phyloP scores from a whole-genome alignment of 2,113 vertebrate species.

The Mirza zaza region DNA sequence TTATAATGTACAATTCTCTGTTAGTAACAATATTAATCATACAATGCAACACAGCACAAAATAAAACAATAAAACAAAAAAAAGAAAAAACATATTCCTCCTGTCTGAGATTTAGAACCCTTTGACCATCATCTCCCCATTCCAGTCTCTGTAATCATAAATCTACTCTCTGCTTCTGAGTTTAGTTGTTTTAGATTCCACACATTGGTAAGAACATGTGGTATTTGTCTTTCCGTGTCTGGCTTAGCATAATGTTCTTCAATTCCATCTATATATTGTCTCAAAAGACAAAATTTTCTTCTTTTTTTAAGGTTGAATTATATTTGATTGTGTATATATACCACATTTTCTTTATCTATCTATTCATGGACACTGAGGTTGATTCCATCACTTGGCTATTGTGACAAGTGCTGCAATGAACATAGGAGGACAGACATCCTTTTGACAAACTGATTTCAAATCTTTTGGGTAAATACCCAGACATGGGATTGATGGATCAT shows the following conservation, averaged over 20 bases:
- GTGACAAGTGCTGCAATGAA: neutral
- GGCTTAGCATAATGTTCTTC: neutral
- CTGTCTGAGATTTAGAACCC: neutral
- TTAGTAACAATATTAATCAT: neutral
- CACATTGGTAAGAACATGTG: neutral
- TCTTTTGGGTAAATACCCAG: neutral
- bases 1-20: neutral
- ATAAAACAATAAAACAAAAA: neutral
- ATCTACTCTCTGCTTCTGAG: neutral
- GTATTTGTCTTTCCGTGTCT: neutral
- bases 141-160: neutral
- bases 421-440: neutral
- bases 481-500: neutral
- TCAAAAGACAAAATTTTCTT: neutral
- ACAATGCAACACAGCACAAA: neutral
- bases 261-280: neutral
- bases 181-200: neutral
- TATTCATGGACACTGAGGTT: neutral
- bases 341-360: neutral
- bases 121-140: neutral
- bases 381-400: neutral
- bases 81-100: neutral
- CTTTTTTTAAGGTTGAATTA: neutral
- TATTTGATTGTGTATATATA: neutral
- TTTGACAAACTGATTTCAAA: neutral